Conservation (phyloP, 2,888 invertebrate species). For the Hylaea fasciaria region DNA sequence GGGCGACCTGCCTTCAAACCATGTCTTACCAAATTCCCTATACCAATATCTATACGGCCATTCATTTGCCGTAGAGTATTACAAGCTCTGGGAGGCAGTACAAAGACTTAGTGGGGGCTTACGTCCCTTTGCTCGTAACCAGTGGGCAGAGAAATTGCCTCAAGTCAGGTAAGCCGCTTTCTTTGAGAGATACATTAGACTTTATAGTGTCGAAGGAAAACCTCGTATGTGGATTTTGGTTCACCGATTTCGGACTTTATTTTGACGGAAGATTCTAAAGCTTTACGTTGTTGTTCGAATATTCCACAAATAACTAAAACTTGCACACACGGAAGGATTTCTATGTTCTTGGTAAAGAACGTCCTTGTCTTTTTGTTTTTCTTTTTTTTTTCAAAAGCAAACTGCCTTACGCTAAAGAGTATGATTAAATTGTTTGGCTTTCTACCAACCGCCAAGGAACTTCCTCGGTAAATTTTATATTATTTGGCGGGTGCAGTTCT, state of each 20-base stretch:
- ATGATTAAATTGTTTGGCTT: not conserved
- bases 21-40: not conserved
- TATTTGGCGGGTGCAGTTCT: conserved; percentile 47
- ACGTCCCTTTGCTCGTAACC: conserved; percentile 71
- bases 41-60: conserved; percentile 16
- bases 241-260: not conserved
- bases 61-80: conserved; percentile 43
- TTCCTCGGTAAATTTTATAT: conserved; percentile 59
- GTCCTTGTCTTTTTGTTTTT: too few relatives aligned
- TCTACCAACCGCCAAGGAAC: conserved; percentile 36
- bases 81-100: conserved; percentile 55
- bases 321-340: too few relatives aligned
- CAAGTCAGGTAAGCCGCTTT: conserved; percentile 79
- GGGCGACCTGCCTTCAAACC: not conserved
- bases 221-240: conserved; percentile 9
- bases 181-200: conserved; percentile 69
- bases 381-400: too few relatives aligned
- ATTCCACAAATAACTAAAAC: not conserved
- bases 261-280: not conserved
- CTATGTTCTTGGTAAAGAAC: too few relatives aligned
- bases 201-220: conserved; percentile 47
- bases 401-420: too few relatives aligned
- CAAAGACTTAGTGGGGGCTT: conserved; percentile 71
- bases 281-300: not conserved
- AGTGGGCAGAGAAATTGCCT: conserved; percentile 82